Conservation (phyloP, 2,797 vertebrate genomes). For the Holocentrus rufus region DNA sequence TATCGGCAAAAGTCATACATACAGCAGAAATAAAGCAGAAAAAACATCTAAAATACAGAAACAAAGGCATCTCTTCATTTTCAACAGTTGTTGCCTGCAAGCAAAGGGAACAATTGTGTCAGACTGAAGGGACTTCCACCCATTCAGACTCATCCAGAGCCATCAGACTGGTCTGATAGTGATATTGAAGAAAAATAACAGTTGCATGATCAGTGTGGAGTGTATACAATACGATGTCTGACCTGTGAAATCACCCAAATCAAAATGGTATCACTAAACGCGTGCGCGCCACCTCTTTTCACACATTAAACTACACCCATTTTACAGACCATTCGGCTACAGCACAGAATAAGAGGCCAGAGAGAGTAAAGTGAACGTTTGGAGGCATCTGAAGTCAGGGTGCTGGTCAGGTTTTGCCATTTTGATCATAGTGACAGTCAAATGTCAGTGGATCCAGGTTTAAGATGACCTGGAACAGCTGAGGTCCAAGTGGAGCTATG, state of each 20-base stretch:
- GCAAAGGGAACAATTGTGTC: background rate
- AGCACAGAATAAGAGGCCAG: conserved; percentile 9
- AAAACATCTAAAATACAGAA: conserved; percentile 65
- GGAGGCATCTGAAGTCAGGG: background rate
- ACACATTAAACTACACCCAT: background rate
- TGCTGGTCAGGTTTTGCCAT: conserved; percentile 9
- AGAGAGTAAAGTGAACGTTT: background rate
- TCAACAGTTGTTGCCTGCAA: conserved; percentile 33
- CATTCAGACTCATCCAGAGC: conserved; percentile 29
- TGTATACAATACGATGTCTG: conserved; percentile 34
- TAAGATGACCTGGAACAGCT: background rate
- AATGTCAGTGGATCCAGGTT: conserved; percentile 11
- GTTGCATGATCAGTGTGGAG: conserved; percentile 33
- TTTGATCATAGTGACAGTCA: conserved; percentile 5
- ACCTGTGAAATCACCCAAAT: conserved; percentile 8
- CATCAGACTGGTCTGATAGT: background rate
- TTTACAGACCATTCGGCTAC: background rate
- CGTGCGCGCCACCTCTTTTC: background rate
- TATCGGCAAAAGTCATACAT: conserved; percentile 34
- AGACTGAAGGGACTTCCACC: conserved; percentile 7
- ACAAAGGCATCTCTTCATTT: conserved; percentile 65
- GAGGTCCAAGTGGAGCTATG: background rate
- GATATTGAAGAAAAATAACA: background rate
- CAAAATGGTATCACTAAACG: conserved; percentile 1
- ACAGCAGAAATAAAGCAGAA: conserved; percentile 50